Percentiles rank a stretch among this genome's conserved stretches.
These are phyloP conservation scores for Apostichopus californicus DNA, from an alignment of 35 echinoderm and acorn worm species.

Conservation along the genomic window DNA sequence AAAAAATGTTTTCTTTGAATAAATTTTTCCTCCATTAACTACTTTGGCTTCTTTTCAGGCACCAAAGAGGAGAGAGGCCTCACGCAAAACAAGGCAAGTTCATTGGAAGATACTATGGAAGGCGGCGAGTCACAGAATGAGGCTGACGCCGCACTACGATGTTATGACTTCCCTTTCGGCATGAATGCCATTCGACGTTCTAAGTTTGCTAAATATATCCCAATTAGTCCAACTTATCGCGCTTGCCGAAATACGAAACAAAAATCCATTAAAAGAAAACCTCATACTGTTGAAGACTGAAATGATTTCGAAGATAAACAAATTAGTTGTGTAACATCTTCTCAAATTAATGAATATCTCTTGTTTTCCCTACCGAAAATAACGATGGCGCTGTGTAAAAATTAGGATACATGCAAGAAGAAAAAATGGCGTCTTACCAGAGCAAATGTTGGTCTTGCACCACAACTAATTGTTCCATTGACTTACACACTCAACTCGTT, in stretches of 20 bases:
- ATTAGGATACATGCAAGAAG: too few species aligned
- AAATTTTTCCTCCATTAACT: too few species aligned
- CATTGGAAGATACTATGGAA: background rate
- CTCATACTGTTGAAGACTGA: background rate
- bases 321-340: too few species aligned
- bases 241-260: background rate
- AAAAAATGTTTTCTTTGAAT: too few species aligned
- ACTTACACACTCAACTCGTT: too few species aligned
- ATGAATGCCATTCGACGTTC: slow-evolving; percentile 26
- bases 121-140: background rate
- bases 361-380: too few species aligned
- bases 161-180: slow-evolving; percentile 26
- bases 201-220: slow-evolving; percentile 25
- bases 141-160: background rate
- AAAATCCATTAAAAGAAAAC: background rate
- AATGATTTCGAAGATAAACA: background rate
- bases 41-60: background rate
- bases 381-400: too few species aligned
- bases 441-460: too few species aligned
- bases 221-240: slow-evolving; percentile 2
- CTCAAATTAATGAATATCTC: too few species aligned
- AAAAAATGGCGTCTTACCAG: too few species aligned
- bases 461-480: too few species aligned
- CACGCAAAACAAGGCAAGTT: background rate
- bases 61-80: slow-evolving; percentile 13